phyloP scores from a whole-genome alignment of 2,797 vertebrate species.

The Gallinago solitaria region DNA sequence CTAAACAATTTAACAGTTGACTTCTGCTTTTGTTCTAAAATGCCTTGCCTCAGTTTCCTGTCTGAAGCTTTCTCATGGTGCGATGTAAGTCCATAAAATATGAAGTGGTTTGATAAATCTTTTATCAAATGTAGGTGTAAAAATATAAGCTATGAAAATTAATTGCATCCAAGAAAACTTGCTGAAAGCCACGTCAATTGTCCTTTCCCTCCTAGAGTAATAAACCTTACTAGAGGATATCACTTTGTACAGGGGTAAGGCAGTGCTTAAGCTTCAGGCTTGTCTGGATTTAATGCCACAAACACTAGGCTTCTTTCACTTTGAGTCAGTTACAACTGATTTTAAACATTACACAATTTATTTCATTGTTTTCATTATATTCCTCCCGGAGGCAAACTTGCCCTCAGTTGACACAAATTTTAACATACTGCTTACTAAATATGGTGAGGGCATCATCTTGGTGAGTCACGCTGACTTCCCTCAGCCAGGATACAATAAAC shows the following conservation, averaged over 20 bases:
- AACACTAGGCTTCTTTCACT: background rate
- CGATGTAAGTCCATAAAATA: background rate
- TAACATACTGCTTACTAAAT: slow-evolving; percentile 42
- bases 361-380: slow-evolving; percentile 58
- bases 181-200: background rate
- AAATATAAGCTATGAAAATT: background rate
- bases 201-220: background rate
- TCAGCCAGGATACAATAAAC: background rate
- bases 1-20: background rate
- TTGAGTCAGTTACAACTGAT: slow-evolving; percentile 43
- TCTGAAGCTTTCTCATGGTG: background rate
- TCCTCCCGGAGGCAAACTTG: slow-evolving; percentile 18
- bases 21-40: background rate
- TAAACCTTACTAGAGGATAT: background rate
- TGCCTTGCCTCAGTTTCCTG: background rate
- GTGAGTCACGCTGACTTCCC: background rate
- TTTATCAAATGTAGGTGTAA: background rate
- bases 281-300: background rate
- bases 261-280: background rate
- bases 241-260: background rate
- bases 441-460: background rate
- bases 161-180: background rate
- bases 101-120: background rate
- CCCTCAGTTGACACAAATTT: slow-evolving; percentile 45
- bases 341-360: slow-evolving; percentile 45